Base-by-base conservation (phyloP, 2,888 invertebrate genomes). In the Lasiommata megera region DNA sequence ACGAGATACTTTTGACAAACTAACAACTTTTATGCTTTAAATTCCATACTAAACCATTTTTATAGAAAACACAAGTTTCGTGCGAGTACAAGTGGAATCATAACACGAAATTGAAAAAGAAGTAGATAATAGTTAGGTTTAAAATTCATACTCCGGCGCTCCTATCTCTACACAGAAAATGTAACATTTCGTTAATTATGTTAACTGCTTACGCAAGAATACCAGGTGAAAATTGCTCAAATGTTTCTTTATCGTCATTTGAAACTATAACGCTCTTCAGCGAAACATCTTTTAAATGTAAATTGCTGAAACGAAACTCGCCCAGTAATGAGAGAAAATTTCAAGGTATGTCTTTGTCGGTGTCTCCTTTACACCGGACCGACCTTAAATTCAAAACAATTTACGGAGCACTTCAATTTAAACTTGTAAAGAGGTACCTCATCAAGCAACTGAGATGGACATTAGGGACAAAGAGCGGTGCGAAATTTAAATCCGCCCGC, bases 401-500 rank as follows among this genome's bases (percentile, higher is more conserved):
- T 71, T 70, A 67, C 68, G 66, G 69, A 73, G 76, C 77, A 83
- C 80, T 83, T 85, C 79, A 85, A 84, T 84, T 81, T 81, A 80
- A 82, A 86, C 73, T 82, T 85, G 73, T 78, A 83, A 87, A 87
- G 85, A 86, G 84, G 74, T 72, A 75, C 76, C 83, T 82, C 83
- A 81, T 84, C 84, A 80, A 72, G 76, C 74, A 76, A 82, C 79
- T 73, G 82, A 81, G 82, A 79, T 83, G 83, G 81, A 80, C 78
- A 71, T 68, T 70, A 69, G 69, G 71, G 73, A 80, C 85, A 87
- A 86, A 84, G 84, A 84, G 80, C 76, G 75, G 80, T 79, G 67
- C 80, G 77, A 84, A 84, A 80, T 81, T 87, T 85, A 86, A 88
- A 87, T 84, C 84, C 81, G 77, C 85, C 84, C 88, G 77, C 87